phyloP scores from a whole-genome alignment of 2,888 invertebrate species.

The Nephrotoma guestfalica region DNA sequence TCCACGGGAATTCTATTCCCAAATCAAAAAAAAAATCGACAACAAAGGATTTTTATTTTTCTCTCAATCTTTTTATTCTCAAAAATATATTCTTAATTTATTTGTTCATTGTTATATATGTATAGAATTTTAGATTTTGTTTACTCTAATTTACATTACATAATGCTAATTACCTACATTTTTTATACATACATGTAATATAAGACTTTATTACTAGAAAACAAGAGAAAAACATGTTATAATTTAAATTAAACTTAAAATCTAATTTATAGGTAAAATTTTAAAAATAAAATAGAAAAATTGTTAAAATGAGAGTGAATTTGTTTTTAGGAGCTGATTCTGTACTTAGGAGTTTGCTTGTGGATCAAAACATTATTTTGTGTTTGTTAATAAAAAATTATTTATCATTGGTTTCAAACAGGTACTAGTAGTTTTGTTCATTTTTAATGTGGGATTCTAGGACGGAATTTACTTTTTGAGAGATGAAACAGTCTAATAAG shows the following conservation, averaged over 20 bases:
- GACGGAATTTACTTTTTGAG: not conserved
- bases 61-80: not conserved
- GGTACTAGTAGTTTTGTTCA: not conserved
- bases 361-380: not conserved
- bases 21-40: too few species aligned
- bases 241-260: not conserved
- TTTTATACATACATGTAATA: not conserved
- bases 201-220: not conserved
- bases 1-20: too few species aligned
- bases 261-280: not conserved
- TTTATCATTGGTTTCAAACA: not conserved
- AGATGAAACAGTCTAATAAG: not conserved
- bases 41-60: not conserved
- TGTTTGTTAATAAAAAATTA: not conserved
- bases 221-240: not conserved
- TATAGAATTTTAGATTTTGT: not conserved
- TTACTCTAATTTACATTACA: not conserved
- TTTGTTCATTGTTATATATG: not conserved
- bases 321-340: not conserved
- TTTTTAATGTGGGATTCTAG: not conserved
- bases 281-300: not conserved
- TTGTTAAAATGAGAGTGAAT: not conserved
- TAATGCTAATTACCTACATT: not conserved
- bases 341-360: not conserved
- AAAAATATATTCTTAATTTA: not conserved